Evolutionary conservation across 2,113 vertebrate species (phyloP), one percentile per base, ranked within the genome.

Genomic region (Chamaea fasciata): DNA sequence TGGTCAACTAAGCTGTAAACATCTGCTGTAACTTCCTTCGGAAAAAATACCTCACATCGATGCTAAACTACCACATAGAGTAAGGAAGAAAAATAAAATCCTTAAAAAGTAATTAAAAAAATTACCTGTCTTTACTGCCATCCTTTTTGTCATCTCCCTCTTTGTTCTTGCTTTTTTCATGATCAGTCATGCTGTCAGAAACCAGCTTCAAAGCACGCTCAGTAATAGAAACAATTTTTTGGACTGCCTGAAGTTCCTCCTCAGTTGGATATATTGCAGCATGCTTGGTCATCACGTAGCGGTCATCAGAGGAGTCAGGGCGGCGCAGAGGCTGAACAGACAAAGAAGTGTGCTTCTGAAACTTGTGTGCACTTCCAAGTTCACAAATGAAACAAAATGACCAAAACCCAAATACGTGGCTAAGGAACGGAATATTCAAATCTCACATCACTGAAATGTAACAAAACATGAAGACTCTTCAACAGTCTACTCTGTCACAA

Each of bases 211-310:
- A 98, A 55, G 99, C 99, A 79, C 99, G 99, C 59, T 99, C 99
- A 23, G 99, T 99, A 94, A 99, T 99, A 30, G 99, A 99, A 86
- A 99, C 99, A 13, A 99, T 99, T 97, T 99, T 99, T 97, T 99
- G 99, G 77, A 99, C 99, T 46, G 99, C 99, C 75, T 99, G 99
- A 33, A 99, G 98, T 90, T 99, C 99, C 4, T 99, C 99, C 76
- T 99, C 99, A 15, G 99, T 99, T 44, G 99, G 99, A 97, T 99
- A 99, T 97, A 99, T 99, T 73, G 99, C 98, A 0, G 99, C 99
- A 41, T 99, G 99, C 73, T 99, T 99, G 89, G 99, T 99, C 99
- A 99, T 99, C 59, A 99, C 99, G 0, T 99, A 99, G 55, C 99
- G 99, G 92, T 99, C 99, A 53, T 99, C 99, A 53, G 99, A 99